Conservation (phyloP, 1,140 invertebrate genomes). For the Spodoptera litura region DNA sequence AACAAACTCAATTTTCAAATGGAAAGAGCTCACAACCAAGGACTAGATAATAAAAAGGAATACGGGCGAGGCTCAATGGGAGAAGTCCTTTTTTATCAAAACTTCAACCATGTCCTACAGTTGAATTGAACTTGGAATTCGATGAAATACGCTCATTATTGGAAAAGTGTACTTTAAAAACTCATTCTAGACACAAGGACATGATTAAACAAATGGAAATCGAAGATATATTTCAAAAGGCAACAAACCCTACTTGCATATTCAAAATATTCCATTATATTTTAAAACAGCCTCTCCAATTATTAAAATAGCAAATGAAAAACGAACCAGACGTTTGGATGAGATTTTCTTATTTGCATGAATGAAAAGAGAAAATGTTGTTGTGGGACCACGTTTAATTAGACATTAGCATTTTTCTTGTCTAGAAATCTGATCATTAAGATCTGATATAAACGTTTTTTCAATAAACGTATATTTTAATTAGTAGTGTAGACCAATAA, state of each 20-base stretch:
- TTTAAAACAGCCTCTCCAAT: not conserved
- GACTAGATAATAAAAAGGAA: constrained; percentile 50
- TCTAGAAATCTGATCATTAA: too few relatives aligned
- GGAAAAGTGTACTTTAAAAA: constrained; percentile 37
- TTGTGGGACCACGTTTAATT: not conserved
- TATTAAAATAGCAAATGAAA: constrained; percentile 1
- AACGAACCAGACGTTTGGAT: not conserved
- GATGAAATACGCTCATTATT: constrained; percentile 56
- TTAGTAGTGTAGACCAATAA: too few relatives aligned
- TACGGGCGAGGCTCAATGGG: constrained; percentile 40
- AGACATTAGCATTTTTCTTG: not conserved
- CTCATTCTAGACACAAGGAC: not conserved
- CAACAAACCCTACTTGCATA: not conserved
- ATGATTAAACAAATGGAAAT: not conserved
- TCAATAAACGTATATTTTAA: too few relatives aligned
- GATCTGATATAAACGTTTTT: too few relatives aligned
- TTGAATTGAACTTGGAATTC: constrained; percentile 54
- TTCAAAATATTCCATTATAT: not conserved
- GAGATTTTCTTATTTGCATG: not conserved
- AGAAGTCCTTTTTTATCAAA: constrained; percentile 49
- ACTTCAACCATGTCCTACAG: constrained; percentile 49
- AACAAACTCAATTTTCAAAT: constrained; percentile 51
- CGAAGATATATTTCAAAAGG: not conserved
- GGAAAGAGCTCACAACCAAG: constrained; percentile 46
- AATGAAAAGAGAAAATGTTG: constrained; percentile 1